Conservation (phyloP, 2,797 vertebrate species). For the Sebastes trivittatus region DNA sequence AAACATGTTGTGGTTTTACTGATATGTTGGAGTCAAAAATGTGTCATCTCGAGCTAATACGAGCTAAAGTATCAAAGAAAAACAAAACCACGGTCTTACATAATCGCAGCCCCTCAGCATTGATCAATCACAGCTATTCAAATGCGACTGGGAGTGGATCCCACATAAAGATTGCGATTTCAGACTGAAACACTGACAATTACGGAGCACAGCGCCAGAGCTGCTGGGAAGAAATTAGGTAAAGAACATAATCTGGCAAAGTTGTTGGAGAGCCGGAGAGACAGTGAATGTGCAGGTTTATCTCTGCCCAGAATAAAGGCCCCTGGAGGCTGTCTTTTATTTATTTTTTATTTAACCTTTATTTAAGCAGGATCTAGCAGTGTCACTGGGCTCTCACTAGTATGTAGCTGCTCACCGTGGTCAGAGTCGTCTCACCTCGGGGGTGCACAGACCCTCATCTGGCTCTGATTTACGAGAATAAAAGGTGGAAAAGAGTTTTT, state of each 20-base stretch:
- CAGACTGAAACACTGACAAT: slow-evolving; percentile 49
- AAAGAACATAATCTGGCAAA: slow-evolving; percentile 47
- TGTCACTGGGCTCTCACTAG: slow-evolving; percentile 57
- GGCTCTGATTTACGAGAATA: slow-evolving; percentile 84
- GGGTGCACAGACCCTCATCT: slow-evolving; percentile 78
- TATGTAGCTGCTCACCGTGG: slow-evolving; percentile 43
- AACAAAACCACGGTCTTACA: slow-evolving; percentile 56
- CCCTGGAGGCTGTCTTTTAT: slow-evolving; percentile 12
- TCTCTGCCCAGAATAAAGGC: slow-evolving; percentile 25
- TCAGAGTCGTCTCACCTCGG: slow-evolving; percentile 37
- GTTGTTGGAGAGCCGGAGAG: slow-evolving; percentile 29
- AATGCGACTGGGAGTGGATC: slow-evolving; percentile 61
- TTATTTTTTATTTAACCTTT: neutral
- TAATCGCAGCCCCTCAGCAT: slow-evolving; percentile 50
- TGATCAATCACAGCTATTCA: slow-evolving; percentile 68
- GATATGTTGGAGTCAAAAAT: slow-evolving; percentile 67
- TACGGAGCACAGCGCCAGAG: slow-evolving; percentile 36
- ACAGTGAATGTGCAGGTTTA: slow-evolving; percentile 37
- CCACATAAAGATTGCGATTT: slow-evolving; percentile 63
- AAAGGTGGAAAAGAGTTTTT: slow-evolving; percentile 51
- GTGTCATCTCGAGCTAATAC: slow-evolving; percentile 63
- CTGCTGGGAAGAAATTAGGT: slow-evolving; percentile 24
- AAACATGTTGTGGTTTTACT: slow-evolving; percentile 58
- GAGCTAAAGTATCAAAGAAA: slow-evolving; percentile 64
- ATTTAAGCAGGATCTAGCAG: neutral